Conservation (phyloP, 2,797 vertebrate species). For the Danio albolineatus region DNA sequence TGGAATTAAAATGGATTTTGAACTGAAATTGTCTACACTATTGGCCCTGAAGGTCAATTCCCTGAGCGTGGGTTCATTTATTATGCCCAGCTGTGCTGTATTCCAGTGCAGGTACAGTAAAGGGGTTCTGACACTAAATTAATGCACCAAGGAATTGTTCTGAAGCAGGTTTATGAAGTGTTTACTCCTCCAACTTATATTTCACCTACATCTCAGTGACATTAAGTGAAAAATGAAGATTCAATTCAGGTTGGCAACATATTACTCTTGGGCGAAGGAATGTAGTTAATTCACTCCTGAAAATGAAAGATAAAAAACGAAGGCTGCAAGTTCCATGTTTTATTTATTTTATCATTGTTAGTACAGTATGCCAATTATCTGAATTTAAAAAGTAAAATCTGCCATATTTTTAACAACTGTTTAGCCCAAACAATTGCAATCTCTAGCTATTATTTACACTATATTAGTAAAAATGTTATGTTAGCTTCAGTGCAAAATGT, state of each 20-base stretch:
- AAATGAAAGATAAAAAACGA: no score
- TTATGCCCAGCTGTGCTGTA: background rate
- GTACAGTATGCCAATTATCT: background rate
- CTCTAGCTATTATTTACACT: background rate
- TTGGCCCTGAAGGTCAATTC: background rate
- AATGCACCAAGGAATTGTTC: background rate
- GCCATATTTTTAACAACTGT: no score
- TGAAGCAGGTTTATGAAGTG: background rate
- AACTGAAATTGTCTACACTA: background rate
- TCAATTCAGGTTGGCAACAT: background rate
- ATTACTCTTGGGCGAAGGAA: background rate
- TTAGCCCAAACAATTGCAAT: background rate
- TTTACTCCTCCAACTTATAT: constrained; percentile 6
- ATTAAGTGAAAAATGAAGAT: background rate
- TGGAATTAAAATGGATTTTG: background rate
- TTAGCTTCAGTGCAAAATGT: background rate
- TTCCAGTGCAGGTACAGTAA: background rate
- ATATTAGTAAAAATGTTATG: background rate
- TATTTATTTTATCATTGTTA: background rate
- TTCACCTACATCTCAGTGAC: background rate
- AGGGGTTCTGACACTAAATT: background rate
- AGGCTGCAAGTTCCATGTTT: no score
- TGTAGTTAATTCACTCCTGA: no score
- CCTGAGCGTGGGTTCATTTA: background rate
- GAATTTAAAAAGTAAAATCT: constrained; percentile 6